Evolutionary conservation across 1,140 invertebrate genomes (phyloP).

Genomic region (Condylostylus longicornis): DNA sequence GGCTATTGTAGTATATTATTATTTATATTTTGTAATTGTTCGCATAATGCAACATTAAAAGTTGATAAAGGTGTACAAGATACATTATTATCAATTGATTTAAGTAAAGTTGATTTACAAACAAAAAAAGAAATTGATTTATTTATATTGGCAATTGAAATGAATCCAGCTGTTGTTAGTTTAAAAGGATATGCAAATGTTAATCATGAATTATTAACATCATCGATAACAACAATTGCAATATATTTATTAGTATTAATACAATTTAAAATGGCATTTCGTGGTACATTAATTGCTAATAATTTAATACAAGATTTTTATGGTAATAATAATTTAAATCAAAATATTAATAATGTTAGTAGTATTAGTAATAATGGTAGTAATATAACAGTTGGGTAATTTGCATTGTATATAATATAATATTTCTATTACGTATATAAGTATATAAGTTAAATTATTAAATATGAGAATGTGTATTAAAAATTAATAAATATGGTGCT

Average conservation of each 20-base stretch:
- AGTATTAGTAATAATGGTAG: too few species aligned
- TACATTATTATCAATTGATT: constrained; percentile 37
- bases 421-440: too few species aligned
- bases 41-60: constrained; percentile 39
- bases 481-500: too few species aligned
- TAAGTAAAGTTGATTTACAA: constrained; percentile 35
- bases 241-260: constrained; percentile 43
- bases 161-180: constrained; percentile 46
- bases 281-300: too few species aligned
- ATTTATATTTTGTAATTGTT: constrained; percentile 44
- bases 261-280: constrained; percentile 48
- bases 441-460: too few species aligned
- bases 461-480: too few species aligned
- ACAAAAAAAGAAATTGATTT: constrained; percentile 43
- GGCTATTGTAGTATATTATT: constrained; percentile 40
- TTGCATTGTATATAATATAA: too few species aligned
- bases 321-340: too few species aligned
- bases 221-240: constrained; percentile 39
- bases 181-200: constrained; percentile 42
- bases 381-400: too few species aligned
- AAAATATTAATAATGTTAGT: too few species aligned
- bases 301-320: too few species aligned
- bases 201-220: constrained; percentile 41
- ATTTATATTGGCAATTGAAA: constrained; percentile 44
- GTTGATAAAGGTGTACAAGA: constrained; percentile 40